These are phyloP conservation scores for Agrochola litura DNA, from an alignment of 2,888 invertebrate species.

Conservation along the genomic window DNA sequence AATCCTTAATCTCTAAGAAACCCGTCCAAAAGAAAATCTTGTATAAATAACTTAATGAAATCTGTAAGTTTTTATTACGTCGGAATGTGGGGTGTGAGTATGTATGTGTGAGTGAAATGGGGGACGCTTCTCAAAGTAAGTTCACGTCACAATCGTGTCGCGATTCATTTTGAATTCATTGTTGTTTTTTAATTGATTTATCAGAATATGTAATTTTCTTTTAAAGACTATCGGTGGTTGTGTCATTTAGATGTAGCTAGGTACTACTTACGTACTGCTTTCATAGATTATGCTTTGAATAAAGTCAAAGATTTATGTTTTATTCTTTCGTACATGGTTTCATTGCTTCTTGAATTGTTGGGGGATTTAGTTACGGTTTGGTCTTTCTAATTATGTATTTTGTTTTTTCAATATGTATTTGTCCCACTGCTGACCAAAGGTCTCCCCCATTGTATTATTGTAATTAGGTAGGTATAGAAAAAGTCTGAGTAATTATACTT, in stretches of 20 bases:
- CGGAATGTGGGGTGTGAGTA: slow-evolving; percentile 7
- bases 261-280: not conserved
- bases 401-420: not conserved
- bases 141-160: not conserved
- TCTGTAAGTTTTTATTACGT: slow-evolving; percentile 41
- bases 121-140: not conserved
- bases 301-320: not conserved
- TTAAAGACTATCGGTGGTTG: not conserved
- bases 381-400: not conserved
- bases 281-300: not conserved
- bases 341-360: not conserved
- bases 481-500: not conserved
- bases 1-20: slow-evolving; percentile 10
- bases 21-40: slow-evolving; percentile 35
- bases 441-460: not conserved
- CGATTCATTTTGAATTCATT: not conserved
- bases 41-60: slow-evolving; percentile 36
- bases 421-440: not conserved
- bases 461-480: not conserved
- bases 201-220: not conserved
- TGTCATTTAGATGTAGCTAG: not conserved
- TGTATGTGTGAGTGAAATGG: slow-evolving; percentile 13
- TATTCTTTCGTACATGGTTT: not conserved
- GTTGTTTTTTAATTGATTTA: slow-evolving; percentile 1
- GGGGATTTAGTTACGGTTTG: not conserved